These are phyloP conservation scores for Teinopalpus imperialis DNA, from an alignment of 2,888 invertebrate genomes.

Conservation along the genomic window DNA sequence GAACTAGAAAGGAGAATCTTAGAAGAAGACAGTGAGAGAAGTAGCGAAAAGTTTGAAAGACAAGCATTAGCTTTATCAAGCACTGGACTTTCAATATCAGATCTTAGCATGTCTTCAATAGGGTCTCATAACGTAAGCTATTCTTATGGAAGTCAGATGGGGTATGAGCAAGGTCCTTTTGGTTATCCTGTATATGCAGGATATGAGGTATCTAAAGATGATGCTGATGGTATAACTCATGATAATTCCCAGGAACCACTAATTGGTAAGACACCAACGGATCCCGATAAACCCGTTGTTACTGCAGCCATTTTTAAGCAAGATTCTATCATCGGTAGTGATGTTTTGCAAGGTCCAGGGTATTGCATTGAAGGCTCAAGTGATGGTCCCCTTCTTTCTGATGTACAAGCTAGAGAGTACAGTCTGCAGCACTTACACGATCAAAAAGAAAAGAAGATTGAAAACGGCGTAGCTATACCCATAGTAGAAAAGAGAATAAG, in stretches of 20 bases:
- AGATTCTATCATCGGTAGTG: conserved; percentile 77
- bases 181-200: conserved; percentile 85
- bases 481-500: conserved; percentile 60
- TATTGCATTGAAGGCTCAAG: conserved; percentile 77
- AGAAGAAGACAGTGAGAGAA: conserved; percentile 61
- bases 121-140: conserved; percentile 88
- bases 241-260: conserved; percentile 74
- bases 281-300: conserved; percentile 84
- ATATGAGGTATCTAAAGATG: conserved; percentile 73
- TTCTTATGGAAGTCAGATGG: conserved; percentile 90
- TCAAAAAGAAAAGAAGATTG: conserved; percentile 59
- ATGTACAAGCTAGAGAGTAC: conserved; percentile 72
- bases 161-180: conserved; percentile 88
- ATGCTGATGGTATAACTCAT: conserved; percentile 57
- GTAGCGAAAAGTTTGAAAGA: conserved; percentile 52
- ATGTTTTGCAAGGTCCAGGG: conserved; percentile 66
- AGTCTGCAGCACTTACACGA: conserved; percentile 70
- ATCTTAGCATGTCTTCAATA: conserved; percentile 87
- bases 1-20: conserved; percentile 55
- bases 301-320: conserved; percentile 87
- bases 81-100: conserved; percentile 92
- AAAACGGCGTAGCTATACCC: conserved; percentile 63
- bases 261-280: conserved; percentile 72
- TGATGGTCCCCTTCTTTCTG: conserved; percentile 75
- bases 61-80: conserved; percentile 82